A percentile compares a stretch with the other conserved stretches of the same genome.
These are phyloP conservation scores for Lepidostoma basale DNA, from an alignment of 1,140 invertebrate genomes.

Conservation along the genomic window DNA sequence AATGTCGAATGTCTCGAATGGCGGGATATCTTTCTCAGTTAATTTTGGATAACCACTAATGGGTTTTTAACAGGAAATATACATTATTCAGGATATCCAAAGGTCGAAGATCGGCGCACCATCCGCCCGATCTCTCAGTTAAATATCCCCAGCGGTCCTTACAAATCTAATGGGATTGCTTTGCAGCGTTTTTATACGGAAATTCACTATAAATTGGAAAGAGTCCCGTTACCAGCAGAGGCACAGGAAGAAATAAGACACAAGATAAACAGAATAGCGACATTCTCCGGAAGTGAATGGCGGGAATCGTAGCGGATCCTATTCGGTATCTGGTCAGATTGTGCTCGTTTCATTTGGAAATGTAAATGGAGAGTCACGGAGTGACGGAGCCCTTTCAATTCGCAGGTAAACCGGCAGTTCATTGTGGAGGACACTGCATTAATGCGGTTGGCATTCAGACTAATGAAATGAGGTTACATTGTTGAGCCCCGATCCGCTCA, in stretches of 20 bases:
- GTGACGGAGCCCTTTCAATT: too few species aligned
- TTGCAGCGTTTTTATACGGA: conserved; percentile 26
- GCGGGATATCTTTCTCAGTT: too few species aligned
- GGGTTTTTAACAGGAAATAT: too few species aligned
- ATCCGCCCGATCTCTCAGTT: neutral
- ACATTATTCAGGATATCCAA: too few species aligned
- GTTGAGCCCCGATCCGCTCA: too few species aligned
- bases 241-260: neutral
- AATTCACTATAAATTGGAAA: conserved; percentile 39
- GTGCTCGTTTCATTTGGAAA: conserved; percentile 31
- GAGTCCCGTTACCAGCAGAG: conserved; percentile 14
- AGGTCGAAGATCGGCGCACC: too few species aligned
- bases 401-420: too few species aligned
- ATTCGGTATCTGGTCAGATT: conserved; percentile 38
- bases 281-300: conserved; percentile 29
- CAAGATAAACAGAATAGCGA: conserved; percentile 26
- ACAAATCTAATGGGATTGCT: conserved; percentile 41
- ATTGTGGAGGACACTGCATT: too few species aligned
- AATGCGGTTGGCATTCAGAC: too few species aligned
- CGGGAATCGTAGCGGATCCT: conserved; percentile 18
- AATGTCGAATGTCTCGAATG: too few species aligned
- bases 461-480: too few species aligned
- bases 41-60: too few species aligned
- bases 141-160: conserved; percentile 6
- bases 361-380: conserved; percentile 35